Conservation (phyloP, 2,113 vertebrate genomes). For the Corydoras maculifer region DNA sequence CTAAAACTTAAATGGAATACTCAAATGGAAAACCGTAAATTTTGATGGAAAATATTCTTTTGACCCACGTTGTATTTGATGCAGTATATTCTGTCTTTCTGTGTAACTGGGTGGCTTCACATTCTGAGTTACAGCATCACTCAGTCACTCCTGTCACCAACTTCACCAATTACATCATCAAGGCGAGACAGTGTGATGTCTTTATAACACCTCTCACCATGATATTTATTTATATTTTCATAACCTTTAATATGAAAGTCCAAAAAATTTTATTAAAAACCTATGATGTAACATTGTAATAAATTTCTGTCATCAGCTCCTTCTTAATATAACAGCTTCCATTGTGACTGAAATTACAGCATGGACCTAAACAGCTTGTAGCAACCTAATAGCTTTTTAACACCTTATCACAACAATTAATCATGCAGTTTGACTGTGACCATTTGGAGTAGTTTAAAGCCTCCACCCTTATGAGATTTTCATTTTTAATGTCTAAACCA, state of each 20-base stretch:
- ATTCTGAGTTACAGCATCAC: conserved; percentile 17
- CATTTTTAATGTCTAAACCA: conserved; percentile 21
- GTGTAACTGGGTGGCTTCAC: conserved; percentile 18
- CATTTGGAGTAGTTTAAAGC: conserved; percentile 18
- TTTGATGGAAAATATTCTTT: conserved; percentile 32
- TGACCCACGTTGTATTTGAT: conserved; percentile 23
- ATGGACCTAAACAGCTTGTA: too few species aligned
- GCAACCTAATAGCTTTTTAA: conserved; percentile 10
- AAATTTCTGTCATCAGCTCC: conserved; percentile 8
- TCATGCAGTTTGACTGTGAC: conserved; percentile 19
- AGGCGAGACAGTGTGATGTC: conserved; percentile 10
- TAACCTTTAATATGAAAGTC: conserved; percentile 2
- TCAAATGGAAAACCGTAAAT: conserved; percentile 1
- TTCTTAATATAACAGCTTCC: not conserved
- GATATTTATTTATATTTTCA: conserved; percentile 26
- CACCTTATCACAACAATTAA: conserved; percentile 32
- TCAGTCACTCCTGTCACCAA: conserved; percentile 14
- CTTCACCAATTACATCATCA: conserved; percentile 27
- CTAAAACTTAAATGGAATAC: not conserved
- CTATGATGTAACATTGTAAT: conserved; percentile 20
- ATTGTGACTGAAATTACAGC: too few species aligned
- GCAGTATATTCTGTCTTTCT: conserved; percentile 7
- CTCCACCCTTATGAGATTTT: conserved; percentile 4
- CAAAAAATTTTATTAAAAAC: not conserved
- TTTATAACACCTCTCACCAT: conserved; percentile 17